phyloP scores from a whole-genome alignment of 2,888 invertebrate species.

The Masnerella sp. region DNA sequence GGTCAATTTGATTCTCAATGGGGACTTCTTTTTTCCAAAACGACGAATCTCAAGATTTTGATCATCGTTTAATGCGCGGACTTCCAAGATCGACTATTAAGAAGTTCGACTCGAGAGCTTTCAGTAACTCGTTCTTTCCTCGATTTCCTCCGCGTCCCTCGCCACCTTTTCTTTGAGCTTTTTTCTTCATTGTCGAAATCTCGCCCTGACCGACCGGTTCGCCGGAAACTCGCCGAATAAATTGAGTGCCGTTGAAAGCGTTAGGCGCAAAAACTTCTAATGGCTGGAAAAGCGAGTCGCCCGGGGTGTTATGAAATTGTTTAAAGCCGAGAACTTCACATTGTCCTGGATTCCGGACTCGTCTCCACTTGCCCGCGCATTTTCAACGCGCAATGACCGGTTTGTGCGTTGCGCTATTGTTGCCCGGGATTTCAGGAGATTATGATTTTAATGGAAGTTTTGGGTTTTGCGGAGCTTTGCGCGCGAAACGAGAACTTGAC shows the following conservation, averaged over 20 bases:
- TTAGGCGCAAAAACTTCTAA: constrained; percentile 53
- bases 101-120: constrained; percentile 45
- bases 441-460: constrained; percentile 28
- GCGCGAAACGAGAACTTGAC: too few relatives aligned
- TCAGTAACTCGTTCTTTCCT: constrained; percentile 31
- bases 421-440: constrained; percentile 20
- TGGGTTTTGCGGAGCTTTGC: constrained; percentile 2
- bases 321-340: constrained; percentile 44
- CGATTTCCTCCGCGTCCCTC: constrained; percentile 12
- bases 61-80: constrained; percentile 41
- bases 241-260: constrained; percentile 50
- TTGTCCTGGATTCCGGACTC: constrained; percentile 38
- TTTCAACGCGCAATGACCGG: constrained; percentile 28
- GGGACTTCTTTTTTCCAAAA: not conserved
- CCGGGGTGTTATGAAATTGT: constrained; percentile 53
- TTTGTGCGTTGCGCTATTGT: constrained; percentile 17
- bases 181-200: constrained; percentile 52
- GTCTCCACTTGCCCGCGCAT: constrained; percentile 11
- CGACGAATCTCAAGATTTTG: constrained; percentile 27
- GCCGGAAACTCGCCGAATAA: constrained; percentile 40
- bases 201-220: constrained; percentile 48
- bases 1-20: constrained; percentile 17
- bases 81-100: constrained; percentile 44
- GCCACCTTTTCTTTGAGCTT: constrained; percentile 40
- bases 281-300: constrained; percentile 47